A percentile compares a stretch with the other conserved stretches of the same genome.
Conservation (phyloP, 2,888 invertebrate genomes). For the Rutpela maculata region DNA sequence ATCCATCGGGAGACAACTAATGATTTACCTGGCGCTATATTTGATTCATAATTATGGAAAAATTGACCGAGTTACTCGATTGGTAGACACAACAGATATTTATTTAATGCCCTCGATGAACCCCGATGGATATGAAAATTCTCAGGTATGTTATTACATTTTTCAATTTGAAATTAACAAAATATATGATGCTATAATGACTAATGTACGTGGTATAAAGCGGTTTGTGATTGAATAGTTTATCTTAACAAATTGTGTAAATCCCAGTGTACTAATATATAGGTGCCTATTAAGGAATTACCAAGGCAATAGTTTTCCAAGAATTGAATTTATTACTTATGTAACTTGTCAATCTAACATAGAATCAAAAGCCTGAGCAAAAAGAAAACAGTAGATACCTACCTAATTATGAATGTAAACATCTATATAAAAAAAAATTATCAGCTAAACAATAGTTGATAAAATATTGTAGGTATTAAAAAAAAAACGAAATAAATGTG, state of each 20-base stretch:
- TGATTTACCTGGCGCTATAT: conserved; percentile 89
- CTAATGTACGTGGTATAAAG: not conserved
- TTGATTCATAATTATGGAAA: conserved; percentile 86
- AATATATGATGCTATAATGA: not conserved
- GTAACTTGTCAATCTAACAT: too few relatives aligned
- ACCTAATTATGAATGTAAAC: too few relatives aligned
- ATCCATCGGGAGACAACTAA: conserved; percentile 86
- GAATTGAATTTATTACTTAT: too few relatives aligned
- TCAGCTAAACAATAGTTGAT: too few relatives aligned
- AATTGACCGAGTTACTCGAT: conserved; percentile 81
- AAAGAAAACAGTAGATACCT: too few relatives aligned
- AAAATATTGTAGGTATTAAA: too few relatives aligned
- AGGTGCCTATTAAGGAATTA: too few relatives aligned
- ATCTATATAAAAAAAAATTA: too few relatives aligned
- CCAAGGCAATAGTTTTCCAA: too few relatives aligned
- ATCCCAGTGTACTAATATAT: not conserved
- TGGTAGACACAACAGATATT: conserved; percentile 93
- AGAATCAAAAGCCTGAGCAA: too few relatives aligned
- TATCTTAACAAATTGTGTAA: not conserved
- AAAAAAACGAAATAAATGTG: too few relatives aligned
- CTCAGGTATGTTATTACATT: conserved; percentile 78
- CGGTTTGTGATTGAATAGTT: not conserved
- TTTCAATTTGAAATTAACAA: not conserved
- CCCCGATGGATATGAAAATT: conserved; percentile 95
- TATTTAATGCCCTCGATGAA: conserved; percentile 98